phyloP scores from a whole-genome alignment of 2,113 vertebrate species.

The Poeciliopsis occidentalis region DNA sequence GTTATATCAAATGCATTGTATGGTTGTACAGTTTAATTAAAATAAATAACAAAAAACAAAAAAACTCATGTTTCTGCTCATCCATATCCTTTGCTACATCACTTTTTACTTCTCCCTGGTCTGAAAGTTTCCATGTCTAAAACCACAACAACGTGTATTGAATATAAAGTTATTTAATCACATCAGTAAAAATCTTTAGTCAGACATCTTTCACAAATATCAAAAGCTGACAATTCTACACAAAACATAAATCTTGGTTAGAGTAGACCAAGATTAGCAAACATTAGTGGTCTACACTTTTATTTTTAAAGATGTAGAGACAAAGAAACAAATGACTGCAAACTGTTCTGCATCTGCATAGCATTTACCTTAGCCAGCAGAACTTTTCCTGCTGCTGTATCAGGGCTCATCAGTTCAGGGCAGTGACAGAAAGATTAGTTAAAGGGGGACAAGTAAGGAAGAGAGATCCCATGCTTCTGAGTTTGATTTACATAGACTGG shows the following conservation, averaged over 20 bases:
- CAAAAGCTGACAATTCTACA: not conserved
- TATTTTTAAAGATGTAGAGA: not conserved
- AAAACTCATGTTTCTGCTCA: no score
- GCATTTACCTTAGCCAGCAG: constrained; percentile 6
- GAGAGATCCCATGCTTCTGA: constrained; percentile 44
- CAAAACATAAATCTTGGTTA: no score
- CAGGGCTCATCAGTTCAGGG: constrained; percentile 30
- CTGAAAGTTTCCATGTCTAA: no score
- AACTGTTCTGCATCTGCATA: constrained; percentile 20
- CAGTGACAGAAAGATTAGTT: constrained; percentile 55
- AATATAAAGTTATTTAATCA: no score
- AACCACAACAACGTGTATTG: no score
- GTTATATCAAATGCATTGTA: no score
- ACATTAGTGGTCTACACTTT: not conserved
- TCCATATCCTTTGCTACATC: no score
- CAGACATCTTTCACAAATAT: not conserved
- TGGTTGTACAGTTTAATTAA: no score
- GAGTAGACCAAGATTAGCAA: not conserved
- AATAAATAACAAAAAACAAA: no score
- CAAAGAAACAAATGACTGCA: constrained; percentile 6
- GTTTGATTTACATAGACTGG: constrained; percentile 62
- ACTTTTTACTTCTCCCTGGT: no score
- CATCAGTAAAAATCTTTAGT: no score
- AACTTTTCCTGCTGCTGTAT: constrained; percentile 29
- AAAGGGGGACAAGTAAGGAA: constrained; percentile 22